Evolutionary conservation across 2,113 vertebrate genomes (phyloP).

Genomic region (Actenoides hombroni): DNA sequence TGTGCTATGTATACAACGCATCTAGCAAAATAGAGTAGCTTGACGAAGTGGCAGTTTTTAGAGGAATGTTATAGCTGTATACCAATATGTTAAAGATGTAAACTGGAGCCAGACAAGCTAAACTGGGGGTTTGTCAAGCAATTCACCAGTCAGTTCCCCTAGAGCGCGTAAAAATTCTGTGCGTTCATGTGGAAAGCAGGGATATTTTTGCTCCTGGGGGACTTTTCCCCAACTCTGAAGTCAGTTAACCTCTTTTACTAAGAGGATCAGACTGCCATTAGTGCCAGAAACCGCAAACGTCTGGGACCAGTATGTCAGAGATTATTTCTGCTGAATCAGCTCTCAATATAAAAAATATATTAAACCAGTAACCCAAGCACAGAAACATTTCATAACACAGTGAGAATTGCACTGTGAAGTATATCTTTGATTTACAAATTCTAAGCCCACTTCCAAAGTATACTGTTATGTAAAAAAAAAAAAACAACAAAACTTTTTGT

Average conservation of each 20-base stretch:
- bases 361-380: neutral
- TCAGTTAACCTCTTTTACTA: neutral
- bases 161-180: neutral
- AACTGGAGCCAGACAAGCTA: neutral
- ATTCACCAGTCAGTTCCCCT: neutral
- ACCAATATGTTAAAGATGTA: slow-evolving; percentile 5
- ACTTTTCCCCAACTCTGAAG: neutral
- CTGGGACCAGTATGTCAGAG: slow-evolving; percentile 8
- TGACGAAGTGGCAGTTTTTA: slow-evolving; percentile 9
- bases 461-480: neutral
- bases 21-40: neutral
- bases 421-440: neutral
- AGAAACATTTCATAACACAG: neutral
- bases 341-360: neutral
- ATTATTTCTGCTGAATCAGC: slow-evolving; percentile 49
- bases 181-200: neutral
- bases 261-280: neutral
- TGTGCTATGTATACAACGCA: neutral
- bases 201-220: neutral
- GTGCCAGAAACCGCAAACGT: slow-evolving; percentile 38
- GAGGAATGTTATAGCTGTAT: neutral
- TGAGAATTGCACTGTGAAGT: neutral
- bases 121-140: slow-evolving; percentile 23
- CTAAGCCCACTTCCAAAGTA: neutral
- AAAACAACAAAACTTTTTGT: neutral